phyloP scores from a whole-genome alignment of 2,797 vertebrate genomes.

The Melanotaenia boesemani region DNA sequence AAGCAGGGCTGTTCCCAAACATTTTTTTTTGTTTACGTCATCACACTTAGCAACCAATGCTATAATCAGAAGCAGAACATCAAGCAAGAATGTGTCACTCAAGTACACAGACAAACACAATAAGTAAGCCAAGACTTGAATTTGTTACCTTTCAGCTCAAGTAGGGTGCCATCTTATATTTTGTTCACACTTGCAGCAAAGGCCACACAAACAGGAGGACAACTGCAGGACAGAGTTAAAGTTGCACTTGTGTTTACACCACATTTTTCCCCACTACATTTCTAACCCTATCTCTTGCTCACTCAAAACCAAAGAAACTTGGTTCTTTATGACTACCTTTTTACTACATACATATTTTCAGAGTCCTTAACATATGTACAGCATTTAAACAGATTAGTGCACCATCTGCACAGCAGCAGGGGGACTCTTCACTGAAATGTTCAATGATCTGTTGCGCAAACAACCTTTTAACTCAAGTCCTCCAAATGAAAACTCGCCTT shows the following conservation, averaged over 20 bases:
- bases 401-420: constrained; percentile 54
- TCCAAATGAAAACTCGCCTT: neutral
- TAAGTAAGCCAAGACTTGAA: constrained; percentile 18
- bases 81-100: neutral
- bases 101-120: constrained; percentile 6
- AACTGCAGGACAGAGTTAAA: neutral
- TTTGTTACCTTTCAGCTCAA: constrained; percentile 13
- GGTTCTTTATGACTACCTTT: constrained; percentile 11
- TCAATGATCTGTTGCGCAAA: constrained; percentile 9
- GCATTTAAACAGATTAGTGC: constrained; percentile 35
- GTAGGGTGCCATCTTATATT: constrained; percentile 12
- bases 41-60: neutral
- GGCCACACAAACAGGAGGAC: neutral
- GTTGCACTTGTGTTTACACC: constrained; percentile 19
- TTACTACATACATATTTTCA: constrained; percentile 30
- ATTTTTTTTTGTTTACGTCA: neutral
- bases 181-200: neutral
- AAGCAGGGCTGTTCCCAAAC: neutral
- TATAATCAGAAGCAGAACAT: neutral
- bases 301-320: constrained; percentile 31
- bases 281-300: constrained; percentile 3
- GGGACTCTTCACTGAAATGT: constrained; percentile 17
- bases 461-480: neutral
- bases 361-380: constrained; percentile 53
- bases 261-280: constrained; percentile 38